A percentile compares a stretch with the other conserved stretches of the same genome.
Conservation (phyloP, 2,113 vertebrate genomes). For the Reinhardtius hippoglossoides region DNA sequence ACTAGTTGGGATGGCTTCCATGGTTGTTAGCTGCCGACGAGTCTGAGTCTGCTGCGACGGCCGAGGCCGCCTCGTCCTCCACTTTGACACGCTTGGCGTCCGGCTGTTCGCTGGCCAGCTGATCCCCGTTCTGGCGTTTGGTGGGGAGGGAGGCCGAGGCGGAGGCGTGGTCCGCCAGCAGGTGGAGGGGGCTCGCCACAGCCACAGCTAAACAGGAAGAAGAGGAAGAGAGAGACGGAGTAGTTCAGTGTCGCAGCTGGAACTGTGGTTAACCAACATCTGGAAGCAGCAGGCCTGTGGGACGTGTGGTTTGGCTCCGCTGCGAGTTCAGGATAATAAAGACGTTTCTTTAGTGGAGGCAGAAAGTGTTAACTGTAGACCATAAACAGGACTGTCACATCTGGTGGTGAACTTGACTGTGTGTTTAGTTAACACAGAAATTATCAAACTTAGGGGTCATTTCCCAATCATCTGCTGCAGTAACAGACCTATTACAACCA, state of each 20-base stretch:
- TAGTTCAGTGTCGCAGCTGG: not conserved
- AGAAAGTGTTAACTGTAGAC: not conserved
- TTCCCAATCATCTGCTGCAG: too few species aligned
- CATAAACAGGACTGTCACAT: not conserved
- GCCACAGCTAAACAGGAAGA: slow-evolving; percentile 48
- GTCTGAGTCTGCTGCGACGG: slow-evolving; percentile 84
- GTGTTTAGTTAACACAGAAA: not conserved
- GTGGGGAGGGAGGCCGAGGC: slow-evolving; percentile 93
- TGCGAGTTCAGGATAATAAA: not conserved
- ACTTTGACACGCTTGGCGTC: slow-evolving; percentile 90
- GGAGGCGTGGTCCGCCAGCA: slow-evolving; percentile 92
- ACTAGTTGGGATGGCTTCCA: slow-evolving; percentile 78
- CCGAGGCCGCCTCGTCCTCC: slow-evolving; percentile 82
- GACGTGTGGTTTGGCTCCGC: not conserved
- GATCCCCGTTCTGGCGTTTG: slow-evolving; percentile 91
- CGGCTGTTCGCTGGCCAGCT: slow-evolving; percentile 74
- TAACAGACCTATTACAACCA: not conserved
- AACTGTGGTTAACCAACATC: slow-evolving; percentile 1
- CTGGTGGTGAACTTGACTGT: not conserved
- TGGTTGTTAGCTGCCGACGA: slow-evolving; percentile 82
- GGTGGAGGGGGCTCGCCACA: slow-evolving; percentile 91
- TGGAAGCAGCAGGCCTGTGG: not conserved
- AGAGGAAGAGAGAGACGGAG: not conserved
- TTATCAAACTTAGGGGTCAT: not conserved
- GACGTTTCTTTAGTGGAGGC: not conserved